Percentiles rank a stretch among this genome's conserved stretches.
These are phyloP conservation scores for Ranitomeya imitator DNA, from an alignment of 2,113 vertebrate species.

Conservation along the genomic window DNA sequence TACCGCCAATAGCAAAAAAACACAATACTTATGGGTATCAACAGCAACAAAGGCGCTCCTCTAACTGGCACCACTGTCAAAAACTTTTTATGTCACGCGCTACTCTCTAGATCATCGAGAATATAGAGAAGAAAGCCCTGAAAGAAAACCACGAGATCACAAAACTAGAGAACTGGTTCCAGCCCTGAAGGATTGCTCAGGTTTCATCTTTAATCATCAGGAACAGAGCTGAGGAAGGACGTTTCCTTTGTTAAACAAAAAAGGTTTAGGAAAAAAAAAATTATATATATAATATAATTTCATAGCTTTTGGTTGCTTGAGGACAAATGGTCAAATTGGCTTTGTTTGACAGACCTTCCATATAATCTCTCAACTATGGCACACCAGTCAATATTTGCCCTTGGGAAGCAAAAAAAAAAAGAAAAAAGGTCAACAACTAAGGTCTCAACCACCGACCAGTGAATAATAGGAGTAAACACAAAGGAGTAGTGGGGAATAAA, in stretches of 20 bases:
- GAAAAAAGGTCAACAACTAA: background rate
- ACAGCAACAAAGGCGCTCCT: slow-evolving; percentile 68
- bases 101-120: slow-evolving; percentile 1
- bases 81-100: slow-evolving; percentile 61
- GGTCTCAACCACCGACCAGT: background rate
- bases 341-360: background rate
- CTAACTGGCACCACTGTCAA: slow-evolving; percentile 55
- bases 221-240: background rate
- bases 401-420: background rate
- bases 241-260: slow-evolving; percentile 6
- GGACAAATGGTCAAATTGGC: background rate
- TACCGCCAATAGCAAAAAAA: slow-evolving; percentile 70
- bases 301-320: background rate
- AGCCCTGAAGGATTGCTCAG: background rate
- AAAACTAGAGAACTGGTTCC: background rate
- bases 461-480: background rate
- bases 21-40: slow-evolving; percentile 67
- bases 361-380: background rate
- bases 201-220: slow-evolving; percentile 19
- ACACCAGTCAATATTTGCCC: background rate
- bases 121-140: slow-evolving; percentile 19
- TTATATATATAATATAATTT: background rate
- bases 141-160: slow-evolving; percentile 21
- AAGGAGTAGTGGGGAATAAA: too few relatives aligned
- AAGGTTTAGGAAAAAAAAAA: background rate